These are phyloP conservation scores for Peromyscus eremicus DNA, from an alignment of 2,797 vertebrate genomes.

Conservation along the genomic window DNA sequence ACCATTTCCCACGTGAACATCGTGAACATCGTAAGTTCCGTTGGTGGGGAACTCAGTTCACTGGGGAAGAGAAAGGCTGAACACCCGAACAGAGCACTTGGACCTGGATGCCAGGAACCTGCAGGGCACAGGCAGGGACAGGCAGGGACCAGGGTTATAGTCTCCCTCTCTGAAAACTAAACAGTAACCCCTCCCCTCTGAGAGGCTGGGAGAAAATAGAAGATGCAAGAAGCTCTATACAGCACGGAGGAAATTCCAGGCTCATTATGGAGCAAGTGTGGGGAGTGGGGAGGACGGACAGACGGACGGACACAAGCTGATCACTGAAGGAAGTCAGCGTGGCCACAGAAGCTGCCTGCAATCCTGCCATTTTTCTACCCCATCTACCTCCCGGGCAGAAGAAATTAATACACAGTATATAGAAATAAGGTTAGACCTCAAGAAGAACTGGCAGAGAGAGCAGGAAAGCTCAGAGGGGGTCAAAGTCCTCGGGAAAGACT, in stretches of 20 bases:
- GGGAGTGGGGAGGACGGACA: too few species aligned
- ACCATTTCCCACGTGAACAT: neutral
- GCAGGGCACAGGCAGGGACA: neutral
- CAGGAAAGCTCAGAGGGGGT: neutral
- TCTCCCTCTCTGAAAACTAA: slow-evolving; percentile 19
- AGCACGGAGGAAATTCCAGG: slow-evolving; percentile 22
- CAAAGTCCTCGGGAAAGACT: neutral
- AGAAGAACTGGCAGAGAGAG: slow-evolving; percentile 15
- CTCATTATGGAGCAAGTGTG: neutral
- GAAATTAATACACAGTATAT: neutral
- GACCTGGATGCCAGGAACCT: neutral
- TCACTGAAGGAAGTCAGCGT: slow-evolving; percentile 27
- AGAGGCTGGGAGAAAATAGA: slow-evolving; percentile 35
- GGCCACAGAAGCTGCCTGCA: slow-evolving; percentile 20
- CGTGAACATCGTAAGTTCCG: neutral
- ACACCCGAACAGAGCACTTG: neutral
- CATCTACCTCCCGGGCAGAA: neutral
- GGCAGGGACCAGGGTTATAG: neutral
- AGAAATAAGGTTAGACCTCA: slow-evolving; percentile 12
- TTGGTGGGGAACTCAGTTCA: neutral
- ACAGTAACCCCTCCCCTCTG: neutral
- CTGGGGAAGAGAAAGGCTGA: neutral
- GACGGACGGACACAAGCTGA: too few species aligned
- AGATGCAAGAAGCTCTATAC: neutral
- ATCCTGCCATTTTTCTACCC: neutral